phyloP scores from a whole-genome alignment of 2,113 vertebrate species.

The Entomyzon cyanotis region DNA sequence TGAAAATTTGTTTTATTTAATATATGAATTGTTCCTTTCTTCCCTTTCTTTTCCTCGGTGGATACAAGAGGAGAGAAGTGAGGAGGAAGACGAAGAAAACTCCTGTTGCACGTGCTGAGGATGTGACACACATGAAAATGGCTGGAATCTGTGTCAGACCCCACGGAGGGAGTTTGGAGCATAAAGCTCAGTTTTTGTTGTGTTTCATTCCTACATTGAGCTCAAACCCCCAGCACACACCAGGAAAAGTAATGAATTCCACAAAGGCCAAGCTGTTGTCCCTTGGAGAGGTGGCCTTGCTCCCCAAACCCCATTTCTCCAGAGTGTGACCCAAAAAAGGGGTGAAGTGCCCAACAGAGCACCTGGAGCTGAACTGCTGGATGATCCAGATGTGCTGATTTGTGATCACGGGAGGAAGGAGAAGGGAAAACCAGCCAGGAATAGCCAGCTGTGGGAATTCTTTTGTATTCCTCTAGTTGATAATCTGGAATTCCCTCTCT shows the following conservation, averaged over 20 bases:
- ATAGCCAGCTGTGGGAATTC: not conserved
- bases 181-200: not conserved
- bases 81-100: not conserved
- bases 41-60: not conserved
- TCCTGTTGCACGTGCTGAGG: not conserved
- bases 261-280: not conserved
- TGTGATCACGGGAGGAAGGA: accelerated
- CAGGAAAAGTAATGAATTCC: not conserved
- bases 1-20: not conserved
- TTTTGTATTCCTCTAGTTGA: not conserved
- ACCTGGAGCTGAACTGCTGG: not conserved
- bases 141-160: not conserved
- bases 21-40: not conserved
- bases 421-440: not conserved
- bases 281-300: not conserved
- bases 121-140: not conserved
- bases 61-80: not conserved
- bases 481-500: not conserved
- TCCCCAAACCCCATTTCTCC: not conserved
- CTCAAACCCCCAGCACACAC: not conserved
- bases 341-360: not conserved
- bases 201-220: not conserved
- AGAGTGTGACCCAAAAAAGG: not conserved
- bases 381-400: not conserved
- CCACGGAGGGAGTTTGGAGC: not conserved